These are phyloP conservation scores for Sycophila texana DNA, from an alignment of 2,888 invertebrate species.

Conservation along the genomic window DNA sequence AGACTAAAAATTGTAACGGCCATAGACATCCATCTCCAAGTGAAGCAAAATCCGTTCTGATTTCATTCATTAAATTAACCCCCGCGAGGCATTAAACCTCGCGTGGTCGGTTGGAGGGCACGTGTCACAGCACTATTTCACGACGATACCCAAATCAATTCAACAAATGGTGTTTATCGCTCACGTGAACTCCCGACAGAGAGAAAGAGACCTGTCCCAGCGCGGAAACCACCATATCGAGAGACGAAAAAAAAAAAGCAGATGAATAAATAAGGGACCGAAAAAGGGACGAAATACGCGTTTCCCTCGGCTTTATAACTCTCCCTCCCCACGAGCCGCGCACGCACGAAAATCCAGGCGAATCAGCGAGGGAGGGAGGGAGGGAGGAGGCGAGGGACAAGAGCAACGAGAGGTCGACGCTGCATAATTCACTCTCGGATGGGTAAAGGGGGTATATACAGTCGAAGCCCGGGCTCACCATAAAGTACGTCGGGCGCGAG, in stretches of 20 bases:
- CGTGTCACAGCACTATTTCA: constrained; percentile 19
- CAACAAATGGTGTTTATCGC: constrained; percentile 20
- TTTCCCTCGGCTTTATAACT: neutral
- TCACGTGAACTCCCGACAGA: neutral
- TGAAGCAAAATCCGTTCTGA: neutral
- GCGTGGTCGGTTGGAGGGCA: neutral
- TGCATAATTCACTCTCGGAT: constrained; percentile 67
- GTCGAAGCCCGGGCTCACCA: constrained; percentile 55
- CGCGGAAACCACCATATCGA: constrained; percentile 6
- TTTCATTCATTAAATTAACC: constrained; percentile 10
- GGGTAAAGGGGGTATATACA: constrained; percentile 47
- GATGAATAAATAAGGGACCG: constrained; percentile 28
- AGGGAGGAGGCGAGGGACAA: too few relatives aligned
- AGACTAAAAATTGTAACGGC: too few relatives aligned
- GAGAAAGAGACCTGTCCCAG: neutral
- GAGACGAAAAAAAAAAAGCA: constrained; percentile 4
- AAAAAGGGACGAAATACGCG: neutral
- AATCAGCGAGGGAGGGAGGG: constrained; percentile 1
- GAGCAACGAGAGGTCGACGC: constrained; percentile 54
- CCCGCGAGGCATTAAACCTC: neutral
- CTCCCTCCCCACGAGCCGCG: neutral
- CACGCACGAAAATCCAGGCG: neutral
- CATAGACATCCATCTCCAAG: too few relatives aligned
- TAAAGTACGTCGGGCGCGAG: constrained; percentile 31
- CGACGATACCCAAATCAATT: constrained; percentile 30